These are phyloP conservation scores for Calyptommatus sinebrachiatus DNA, from an alignment of 2,113 vertebrate genomes.

Conservation along the genomic window DNA sequence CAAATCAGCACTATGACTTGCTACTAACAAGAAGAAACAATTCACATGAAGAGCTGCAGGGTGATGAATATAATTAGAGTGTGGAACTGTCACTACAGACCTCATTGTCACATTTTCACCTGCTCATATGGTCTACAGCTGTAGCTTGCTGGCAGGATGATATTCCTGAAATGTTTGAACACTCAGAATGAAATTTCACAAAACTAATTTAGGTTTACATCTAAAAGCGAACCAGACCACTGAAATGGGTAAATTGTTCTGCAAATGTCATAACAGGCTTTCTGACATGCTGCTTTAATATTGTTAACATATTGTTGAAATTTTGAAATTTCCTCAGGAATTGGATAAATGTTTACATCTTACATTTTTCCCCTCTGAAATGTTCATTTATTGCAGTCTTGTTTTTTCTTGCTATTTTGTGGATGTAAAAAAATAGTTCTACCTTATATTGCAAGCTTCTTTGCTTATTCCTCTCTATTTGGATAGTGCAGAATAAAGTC, in stretches of 20 bases:
- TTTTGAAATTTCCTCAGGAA: conserved; percentile 14
- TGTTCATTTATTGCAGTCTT: background rate
- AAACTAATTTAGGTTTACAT: background rate
- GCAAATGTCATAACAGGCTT: conserved; percentile 19
- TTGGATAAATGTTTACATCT: conserved; percentile 8
- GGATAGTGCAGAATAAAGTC: too few relatives aligned
- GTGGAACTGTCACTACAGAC: background rate
- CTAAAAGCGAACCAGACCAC: background rate
- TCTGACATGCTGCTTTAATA: conserved; percentile 12
- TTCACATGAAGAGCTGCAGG: background rate
- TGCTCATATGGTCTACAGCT: background rate
- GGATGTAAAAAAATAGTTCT: too few relatives aligned
- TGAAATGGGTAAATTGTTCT: conserved; percentile 11
- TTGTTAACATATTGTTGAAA: conserved; percentile 19
- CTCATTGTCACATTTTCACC: conserved; percentile 3
- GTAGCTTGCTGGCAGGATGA: background rate
- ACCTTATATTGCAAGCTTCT: too few relatives aligned
- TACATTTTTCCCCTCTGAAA: background rate
- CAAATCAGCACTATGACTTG: background rate
- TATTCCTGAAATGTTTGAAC: background rate
- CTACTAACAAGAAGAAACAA: background rate
- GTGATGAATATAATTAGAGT: background rate
- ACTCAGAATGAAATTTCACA: conserved; percentile 8
- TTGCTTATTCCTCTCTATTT: too few relatives aligned
- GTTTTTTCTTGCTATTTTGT: background rate